Conservation (phyloP, 2,113 vertebrate genomes). For the Vombatus ursinus region DNA sequence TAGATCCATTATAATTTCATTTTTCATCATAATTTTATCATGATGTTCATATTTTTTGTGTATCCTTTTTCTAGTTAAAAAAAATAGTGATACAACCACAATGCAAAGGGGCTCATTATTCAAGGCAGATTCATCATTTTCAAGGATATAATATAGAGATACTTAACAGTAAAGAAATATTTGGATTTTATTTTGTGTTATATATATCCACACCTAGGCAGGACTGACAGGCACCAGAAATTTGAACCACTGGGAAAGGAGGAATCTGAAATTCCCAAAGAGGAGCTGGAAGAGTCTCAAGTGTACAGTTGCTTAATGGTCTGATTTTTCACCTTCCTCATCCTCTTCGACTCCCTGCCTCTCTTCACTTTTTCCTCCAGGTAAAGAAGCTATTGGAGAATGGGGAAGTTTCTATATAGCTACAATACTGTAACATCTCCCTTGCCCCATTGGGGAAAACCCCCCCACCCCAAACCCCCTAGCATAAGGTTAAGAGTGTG, state of each 20-base stretch:
- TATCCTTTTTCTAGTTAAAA: neutral
- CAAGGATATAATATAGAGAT: neutral
- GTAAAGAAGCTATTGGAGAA: neutral
- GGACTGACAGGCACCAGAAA: slow-evolving; percentile 17
- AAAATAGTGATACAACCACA: too few relatives aligned
- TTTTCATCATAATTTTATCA: neutral
- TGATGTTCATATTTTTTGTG: neutral
- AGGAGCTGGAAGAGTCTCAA: neutral
- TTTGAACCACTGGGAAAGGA: neutral
- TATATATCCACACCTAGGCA: neutral
- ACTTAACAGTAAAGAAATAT: neutral
- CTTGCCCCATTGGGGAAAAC: neutral
- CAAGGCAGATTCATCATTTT: neutral
- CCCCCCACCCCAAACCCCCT: neutral
- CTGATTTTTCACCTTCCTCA: neutral
- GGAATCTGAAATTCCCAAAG: neutral
- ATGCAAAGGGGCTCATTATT: fast-evolving
- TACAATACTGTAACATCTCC: too few relatives aligned
- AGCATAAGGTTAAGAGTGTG: neutral
- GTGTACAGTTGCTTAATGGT: neutral
- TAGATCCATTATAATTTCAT: neutral
- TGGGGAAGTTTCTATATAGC: neutral
- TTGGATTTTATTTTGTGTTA: neutral
- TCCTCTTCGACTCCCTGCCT: neutral
- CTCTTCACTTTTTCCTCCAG: neutral